These are phyloP conservation scores for Aplysina aerophoba DNA, from an alignment of 37 sponge, comb jelly and placozoan species.

Conservation along the genomic window DNA sequence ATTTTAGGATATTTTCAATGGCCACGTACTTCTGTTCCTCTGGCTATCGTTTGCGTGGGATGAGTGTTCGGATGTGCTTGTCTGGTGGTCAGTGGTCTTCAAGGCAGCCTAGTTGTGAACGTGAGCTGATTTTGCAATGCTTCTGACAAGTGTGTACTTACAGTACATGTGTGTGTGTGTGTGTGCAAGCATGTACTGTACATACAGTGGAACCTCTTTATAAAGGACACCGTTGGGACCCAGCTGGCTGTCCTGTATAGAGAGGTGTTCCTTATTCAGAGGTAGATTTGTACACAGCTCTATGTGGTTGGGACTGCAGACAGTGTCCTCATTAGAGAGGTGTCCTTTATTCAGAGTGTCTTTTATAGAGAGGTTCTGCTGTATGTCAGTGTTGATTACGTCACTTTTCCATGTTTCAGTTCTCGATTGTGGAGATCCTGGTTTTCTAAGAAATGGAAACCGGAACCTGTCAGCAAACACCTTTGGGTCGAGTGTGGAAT, in stretches of 20 bases:
- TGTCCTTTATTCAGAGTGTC: too few relatives aligned
- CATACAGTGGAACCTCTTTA: too few relatives aligned
- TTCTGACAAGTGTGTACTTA: background rate
- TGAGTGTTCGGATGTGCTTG: background rate
- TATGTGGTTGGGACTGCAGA: too few relatives aligned
- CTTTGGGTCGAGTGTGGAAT: conserved; percentile 8
- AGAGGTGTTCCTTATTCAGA: too few relatives aligned
- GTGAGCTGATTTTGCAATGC: conserved; percentile 8
- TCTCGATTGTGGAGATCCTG: conserved; percentile 46
- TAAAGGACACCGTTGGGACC: too few relatives aligned
- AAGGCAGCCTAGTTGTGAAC: conserved; percentile 38
- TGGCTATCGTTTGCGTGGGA: conserved; percentile 2
- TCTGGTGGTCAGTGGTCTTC: conserved; percentile 36
- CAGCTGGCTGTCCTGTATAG: too few relatives aligned
- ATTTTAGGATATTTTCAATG: background rate
- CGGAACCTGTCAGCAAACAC: background rate
- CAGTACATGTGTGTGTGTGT: too few relatives aligned
- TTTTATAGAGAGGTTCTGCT: too few relatives aligned
- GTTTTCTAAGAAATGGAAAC: conserved; percentile 32
- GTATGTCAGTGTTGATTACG: too few relatives aligned
- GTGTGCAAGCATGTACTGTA: too few relatives aligned
- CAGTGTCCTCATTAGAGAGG: too few relatives aligned
- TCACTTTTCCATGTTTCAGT: background rate
- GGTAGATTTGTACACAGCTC: too few relatives aligned
- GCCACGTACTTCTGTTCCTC: background rate